phyloP scores from a whole-genome alignment of 2,888 invertebrate species.

The Lampropteryx suffumata region DNA sequence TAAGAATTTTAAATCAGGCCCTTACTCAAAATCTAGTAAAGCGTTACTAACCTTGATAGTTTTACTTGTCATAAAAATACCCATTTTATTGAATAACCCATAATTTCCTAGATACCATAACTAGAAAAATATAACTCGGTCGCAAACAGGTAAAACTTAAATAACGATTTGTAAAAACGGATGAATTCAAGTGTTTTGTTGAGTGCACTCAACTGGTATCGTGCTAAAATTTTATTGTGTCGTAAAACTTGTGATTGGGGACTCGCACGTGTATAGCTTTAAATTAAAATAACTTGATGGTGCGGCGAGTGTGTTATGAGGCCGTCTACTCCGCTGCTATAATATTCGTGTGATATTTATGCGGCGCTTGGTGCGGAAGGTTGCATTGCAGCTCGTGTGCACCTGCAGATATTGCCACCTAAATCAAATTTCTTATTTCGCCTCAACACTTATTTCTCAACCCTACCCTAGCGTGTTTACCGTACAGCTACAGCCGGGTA shows the following conservation, averaged over 20 bases:
- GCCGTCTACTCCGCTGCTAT: slow-evolving; percentile 47
- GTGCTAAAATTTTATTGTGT: slow-evolving; percentile 39
- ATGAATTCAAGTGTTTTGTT: slow-evolving; percentile 4
- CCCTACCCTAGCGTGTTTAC: slow-evolving; percentile 36
- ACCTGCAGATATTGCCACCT: slow-evolving; percentile 75
- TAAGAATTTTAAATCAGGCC: no score
- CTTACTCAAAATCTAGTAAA: no score
- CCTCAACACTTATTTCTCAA: slow-evolving; percentile 58
- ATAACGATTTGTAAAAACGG: slow-evolving; percentile 4
- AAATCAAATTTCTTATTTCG: slow-evolving; percentile 75
- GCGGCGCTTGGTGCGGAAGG: slow-evolving; percentile 37
- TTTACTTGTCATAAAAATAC: no score
- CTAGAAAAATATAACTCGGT: neutral
- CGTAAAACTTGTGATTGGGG: slow-evolving; percentile 47
- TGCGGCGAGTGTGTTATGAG: slow-evolving; percentile 44
- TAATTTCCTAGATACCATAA: no score
- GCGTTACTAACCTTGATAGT: no score
- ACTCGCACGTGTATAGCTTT: slow-evolving; percentile 43
- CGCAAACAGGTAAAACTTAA: slow-evolving; percentile 15
- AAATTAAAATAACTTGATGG: slow-evolving; percentile 54
- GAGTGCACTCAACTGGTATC: slow-evolving; percentile 35
- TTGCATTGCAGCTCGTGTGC: slow-evolving; percentile 62
- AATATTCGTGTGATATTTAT: slow-evolving; percentile 48
- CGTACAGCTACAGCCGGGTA: slow-evolving; percentile 16
- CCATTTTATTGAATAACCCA: no score